phyloP scores from a whole-genome alignment of 2,797 vertebrate genomes.

The Tamandua tetradactyla region DNA sequence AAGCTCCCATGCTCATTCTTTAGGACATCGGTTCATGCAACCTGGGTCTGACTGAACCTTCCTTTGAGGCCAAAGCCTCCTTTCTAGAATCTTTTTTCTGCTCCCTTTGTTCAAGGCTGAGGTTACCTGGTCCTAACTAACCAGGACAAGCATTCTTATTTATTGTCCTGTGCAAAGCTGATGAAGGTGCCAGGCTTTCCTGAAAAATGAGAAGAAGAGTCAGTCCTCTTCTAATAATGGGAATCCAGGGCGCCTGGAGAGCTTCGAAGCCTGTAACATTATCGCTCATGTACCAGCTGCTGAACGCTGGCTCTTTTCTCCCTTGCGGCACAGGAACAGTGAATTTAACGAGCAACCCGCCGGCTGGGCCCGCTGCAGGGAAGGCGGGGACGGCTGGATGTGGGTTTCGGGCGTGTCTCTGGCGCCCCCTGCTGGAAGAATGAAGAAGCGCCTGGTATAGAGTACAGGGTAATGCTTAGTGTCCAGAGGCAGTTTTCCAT shows the following conservation, averaged over 20 bases:
- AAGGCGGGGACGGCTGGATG: no score
- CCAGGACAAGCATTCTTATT: neutral
- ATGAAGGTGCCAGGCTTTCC: neutral
- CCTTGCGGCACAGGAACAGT: neutral
- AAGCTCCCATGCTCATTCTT: neutral
- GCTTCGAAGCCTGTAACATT: neutral
- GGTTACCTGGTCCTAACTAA: neutral
- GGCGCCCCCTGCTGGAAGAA: neutral
- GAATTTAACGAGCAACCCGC: neutral
- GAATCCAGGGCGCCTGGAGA: neutral
- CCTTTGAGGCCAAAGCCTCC: neutral
- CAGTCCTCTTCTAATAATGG: neutral
- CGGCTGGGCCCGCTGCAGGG: neutral
- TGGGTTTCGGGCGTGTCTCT: neutral
- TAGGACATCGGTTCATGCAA: neutral
- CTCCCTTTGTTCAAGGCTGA: neutral
- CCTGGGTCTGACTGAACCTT: neutral
- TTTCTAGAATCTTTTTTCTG: neutral
- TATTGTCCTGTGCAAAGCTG: neutral
- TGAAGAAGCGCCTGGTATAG: neutral
- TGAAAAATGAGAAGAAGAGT: neutral
- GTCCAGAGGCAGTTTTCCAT: neutral
- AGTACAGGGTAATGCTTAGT: neutral
- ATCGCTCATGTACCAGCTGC: neutral
- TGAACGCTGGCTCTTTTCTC: neutral